Conservation (phyloP, 2,113 vertebrate genomes). For the Glaucomys volans region DNA sequence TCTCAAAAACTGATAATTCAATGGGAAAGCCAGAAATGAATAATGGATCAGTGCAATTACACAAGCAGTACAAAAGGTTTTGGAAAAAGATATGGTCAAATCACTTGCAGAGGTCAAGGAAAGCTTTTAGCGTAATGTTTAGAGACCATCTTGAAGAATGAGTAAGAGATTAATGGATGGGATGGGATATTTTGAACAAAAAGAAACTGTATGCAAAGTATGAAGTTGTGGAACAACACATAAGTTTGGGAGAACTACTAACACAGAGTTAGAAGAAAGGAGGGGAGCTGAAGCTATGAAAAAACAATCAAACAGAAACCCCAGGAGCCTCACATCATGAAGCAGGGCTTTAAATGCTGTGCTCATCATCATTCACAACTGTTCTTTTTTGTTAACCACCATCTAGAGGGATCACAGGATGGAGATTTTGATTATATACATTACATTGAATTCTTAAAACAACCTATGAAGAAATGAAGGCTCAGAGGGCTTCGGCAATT, state of each 20-base stretch:
- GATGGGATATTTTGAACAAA: not conserved
- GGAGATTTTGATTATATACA: not conserved
- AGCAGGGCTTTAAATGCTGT: not conserved
- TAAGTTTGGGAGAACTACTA: slow-evolving; percentile 8
- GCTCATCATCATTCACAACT: not conserved
- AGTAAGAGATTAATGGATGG: not conserved
- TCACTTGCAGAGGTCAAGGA: not conserved
- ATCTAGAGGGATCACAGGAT: not conserved
- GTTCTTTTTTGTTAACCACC: not conserved
- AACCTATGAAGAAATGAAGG: not conserved
- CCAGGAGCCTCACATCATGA: not conserved
- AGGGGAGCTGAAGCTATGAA: not conserved
- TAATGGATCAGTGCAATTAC: slow-evolving; percentile 11
- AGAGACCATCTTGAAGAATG: slow-evolving; percentile 12
- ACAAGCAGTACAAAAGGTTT: not conserved
- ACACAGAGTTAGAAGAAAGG: not conserved
- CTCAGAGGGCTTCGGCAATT: slow-evolving; percentile 19
- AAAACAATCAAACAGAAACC: not conserved
- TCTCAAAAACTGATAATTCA: slow-evolving; percentile 50
- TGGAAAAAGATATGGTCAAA: not conserved
- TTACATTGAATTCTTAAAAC: slow-evolving; percentile 10
- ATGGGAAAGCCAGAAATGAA: slow-evolving; percentile 39
- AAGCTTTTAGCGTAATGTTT: slow-evolving; percentile 33
- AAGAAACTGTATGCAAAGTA: not conserved
- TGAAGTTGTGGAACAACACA: not conserved